Base-by-base conservation (phyloP, 2,113 vertebrate genomes). In the Siniperca chuatsi region DNA sequence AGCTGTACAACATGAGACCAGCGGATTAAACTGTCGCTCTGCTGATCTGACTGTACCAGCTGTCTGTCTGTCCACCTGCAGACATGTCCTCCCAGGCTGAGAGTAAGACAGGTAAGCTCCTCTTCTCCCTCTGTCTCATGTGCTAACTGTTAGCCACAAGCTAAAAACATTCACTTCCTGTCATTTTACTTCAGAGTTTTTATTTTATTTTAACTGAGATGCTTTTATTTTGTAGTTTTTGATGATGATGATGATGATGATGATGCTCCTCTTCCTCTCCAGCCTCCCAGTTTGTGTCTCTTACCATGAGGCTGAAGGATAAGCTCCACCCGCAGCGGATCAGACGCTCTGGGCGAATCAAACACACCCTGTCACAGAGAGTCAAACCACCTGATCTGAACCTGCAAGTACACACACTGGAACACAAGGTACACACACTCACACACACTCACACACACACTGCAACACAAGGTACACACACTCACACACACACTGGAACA, bases 251-350 rank as follows among this genome's bases (percentile, higher is more conserved):
- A 42, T 13, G 62, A n/a, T 48, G 61, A 46, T 52, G 37, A 73
- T 58, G 20, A 29, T 18, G 23, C 13, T 35, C 57, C 12, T 70
- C 83, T 65, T 60, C 40, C 84, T 83, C 66, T 78, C 87, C 89
- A 98, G 98, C 97, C 90, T 97, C 97, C 48, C 97, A 98, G 92
- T 96, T 99, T 71, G 96, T 94, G 46, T 97, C 97, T 8, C 97
- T 99, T 94, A 99, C 98, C 40, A 96, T 98, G 97, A 98, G 96
- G 94, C 91, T 99, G 84, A 99, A 96, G 93, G 97, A 97, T 93
- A 98, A 97, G 87, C 97, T 99, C 94, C 97, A 98, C 87, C 96
- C 97, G 0, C 97, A 96, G 50, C 25, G 37, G 57, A 52, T 18
- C 35, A 81, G 70, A 58, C 70, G 54, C 15, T 55, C 75, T 29